Evolutionary conservation across 2,888 invertebrate species (phyloP), one percentile per base, ranked within the genome.

Genomic region (Spisula solida): DNA sequence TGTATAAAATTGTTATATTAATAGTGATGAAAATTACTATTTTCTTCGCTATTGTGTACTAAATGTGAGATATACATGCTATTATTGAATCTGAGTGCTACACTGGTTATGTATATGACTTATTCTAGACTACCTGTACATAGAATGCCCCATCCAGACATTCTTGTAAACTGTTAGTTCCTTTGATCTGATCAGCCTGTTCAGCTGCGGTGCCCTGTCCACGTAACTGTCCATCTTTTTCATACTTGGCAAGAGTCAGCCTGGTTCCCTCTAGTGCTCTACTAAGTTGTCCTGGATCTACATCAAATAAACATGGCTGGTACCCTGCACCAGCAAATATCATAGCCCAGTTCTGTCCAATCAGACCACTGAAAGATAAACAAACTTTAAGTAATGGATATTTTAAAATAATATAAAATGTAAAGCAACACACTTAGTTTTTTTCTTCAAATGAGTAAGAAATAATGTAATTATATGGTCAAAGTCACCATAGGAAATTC

Each of bases 311-410:
- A 25, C 97, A 97, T 47, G 99, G 99, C 96, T 98, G 97, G 96
- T 99, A 99, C 12, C 99, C 99, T 10, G 98, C 98, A 12, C 94
- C 93, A 81, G 99, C 99, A 97, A 99, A 99, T 75, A 99, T 97
- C 99, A 99, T 99, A 0, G 99, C 98, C 99, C 99, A 99, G 94
- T 99, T 99, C 91, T 98, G 98, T 12, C 99, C 99, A 95, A 99
- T 99, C 85, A 99, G 97, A 2, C 99, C 99, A 96, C 99, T 99
- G 94, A 80, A 93, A 93, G 41, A 41, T 41, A 41, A 41, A 41
- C 8, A 8, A 41, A 8, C 41, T 8, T 41, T 41, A 2, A 41
- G 8, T 41, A 41, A 41, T 41, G 41, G 2, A 41, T 8, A 41
- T 8, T 8, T n/a, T n/a, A n/a, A n/a, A n/a, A n/a, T 80, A 75